Evolutionary conservation across 1,140 invertebrate genomes (phyloP).

Genomic region (Zaprionus kolodkinae): DNA sequence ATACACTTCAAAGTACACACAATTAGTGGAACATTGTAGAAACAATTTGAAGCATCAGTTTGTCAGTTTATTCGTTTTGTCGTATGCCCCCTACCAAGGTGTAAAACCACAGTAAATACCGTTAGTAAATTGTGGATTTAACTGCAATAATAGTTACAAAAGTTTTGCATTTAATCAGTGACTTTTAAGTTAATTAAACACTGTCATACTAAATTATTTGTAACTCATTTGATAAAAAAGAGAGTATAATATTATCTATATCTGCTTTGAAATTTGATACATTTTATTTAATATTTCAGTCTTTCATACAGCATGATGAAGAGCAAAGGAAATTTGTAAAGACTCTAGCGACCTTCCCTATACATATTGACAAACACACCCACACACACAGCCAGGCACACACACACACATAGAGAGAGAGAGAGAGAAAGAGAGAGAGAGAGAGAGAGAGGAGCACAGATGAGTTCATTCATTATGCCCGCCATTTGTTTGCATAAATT

Average conservation of each 20-base stretch:
- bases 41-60: constrained; percentile 19
- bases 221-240: neutral
- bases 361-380: neutral
- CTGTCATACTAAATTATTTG: neutral
- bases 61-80: neutral
- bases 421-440: neutral
- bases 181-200: neutral
- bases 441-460: neutral
- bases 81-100: constrained; percentile 8
- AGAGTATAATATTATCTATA: neutral
- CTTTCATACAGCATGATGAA: neutral
- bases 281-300: neutral
- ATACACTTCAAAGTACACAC: constrained; percentile 1
- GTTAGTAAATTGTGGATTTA: neutral
- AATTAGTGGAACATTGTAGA: constrained; percentile 40
- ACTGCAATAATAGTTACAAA: neutral
- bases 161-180: neutral
- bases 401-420: neutral
- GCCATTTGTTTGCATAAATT: constrained; percentile 49
- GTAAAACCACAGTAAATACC: neutral
- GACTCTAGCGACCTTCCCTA: neutral
- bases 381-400: neutral
- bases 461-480: constrained; percentile 40
- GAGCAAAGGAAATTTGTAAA: constrained; percentile 4
- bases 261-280: too few species aligned